Evolutionary conservation across 2,888 invertebrate species (phyloP).

Genomic region (Microplitis manilae): DNA sequence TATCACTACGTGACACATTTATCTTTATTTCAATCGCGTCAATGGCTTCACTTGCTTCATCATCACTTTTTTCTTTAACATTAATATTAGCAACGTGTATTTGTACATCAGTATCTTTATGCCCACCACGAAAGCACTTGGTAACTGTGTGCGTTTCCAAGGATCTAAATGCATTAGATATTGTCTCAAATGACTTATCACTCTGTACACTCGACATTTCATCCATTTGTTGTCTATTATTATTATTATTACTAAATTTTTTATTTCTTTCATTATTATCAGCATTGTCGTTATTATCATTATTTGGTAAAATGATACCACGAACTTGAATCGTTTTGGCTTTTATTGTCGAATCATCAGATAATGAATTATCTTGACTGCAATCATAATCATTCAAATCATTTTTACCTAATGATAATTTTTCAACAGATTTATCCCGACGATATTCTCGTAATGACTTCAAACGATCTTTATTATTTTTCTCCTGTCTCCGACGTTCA

Average conservation of each 20-base stretch:
- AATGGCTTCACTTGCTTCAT: constrained; percentile 51
- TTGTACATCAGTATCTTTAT: constrained; percentile 58
- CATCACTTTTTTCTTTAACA: constrained; percentile 60
- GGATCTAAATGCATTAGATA: constrained; percentile 16
- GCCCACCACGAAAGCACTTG: constrained; percentile 48
- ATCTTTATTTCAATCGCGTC: constrained; percentile 68
- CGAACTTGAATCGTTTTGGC: constrained; percentile 16
- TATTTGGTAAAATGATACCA: neutral
- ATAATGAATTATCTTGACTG: constrained; percentile 17
- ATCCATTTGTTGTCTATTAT: constrained; percentile 9
- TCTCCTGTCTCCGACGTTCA: constrained; percentile 21
- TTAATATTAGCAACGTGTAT: constrained; percentile 64
- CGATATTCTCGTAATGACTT: constrained; percentile 19
- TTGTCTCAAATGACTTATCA: constrained; percentile 27
- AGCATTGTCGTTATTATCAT: constrained; percentile 14
- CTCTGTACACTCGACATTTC: constrained; percentile 22
- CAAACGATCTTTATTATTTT: constrained; percentile 9
- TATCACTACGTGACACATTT: constrained; percentile 65
- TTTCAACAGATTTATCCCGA: constrained; percentile 24
- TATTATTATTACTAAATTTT: neutral
- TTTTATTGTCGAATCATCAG: constrained; percentile 9
- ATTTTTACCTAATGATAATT: neutral
- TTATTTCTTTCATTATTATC: neutral
- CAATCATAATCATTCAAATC: constrained; percentile 14
- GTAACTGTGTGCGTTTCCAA: constrained; percentile 26